Evolutionary conservation across 2,113 vertebrate genomes (phyloP).

Genomic region (Illadopsis cleaveri): DNA sequence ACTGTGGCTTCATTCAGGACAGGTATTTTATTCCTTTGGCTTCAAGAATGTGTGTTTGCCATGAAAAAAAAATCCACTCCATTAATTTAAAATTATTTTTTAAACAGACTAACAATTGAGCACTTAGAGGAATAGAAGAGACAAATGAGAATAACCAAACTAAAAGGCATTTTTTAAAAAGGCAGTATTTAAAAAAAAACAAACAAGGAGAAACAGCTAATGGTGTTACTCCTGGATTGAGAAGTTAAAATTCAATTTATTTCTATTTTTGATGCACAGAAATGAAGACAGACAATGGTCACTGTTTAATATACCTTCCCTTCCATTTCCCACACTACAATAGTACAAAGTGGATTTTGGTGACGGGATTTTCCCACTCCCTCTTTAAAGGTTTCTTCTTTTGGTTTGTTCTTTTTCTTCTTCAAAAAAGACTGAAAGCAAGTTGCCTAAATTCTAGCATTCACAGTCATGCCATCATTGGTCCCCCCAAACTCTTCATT

Average conservation of each 20-base stretch:
- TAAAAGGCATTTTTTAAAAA: background rate
- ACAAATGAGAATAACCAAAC: background rate
- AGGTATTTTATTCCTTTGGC: background rate
- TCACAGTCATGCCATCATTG: background rate
- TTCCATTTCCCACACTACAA: background rate
- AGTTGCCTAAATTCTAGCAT: background rate
- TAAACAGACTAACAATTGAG: background rate
- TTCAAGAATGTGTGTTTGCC: background rate
- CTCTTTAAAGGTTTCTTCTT: background rate
- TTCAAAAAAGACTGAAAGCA: background rate
- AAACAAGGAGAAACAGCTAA: background rate
- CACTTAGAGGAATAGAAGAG: background rate
- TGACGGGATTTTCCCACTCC: background rate
- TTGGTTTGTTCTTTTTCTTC: background rate
- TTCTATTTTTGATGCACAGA: background rate
- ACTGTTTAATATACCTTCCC: background rate
- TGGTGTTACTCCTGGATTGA: rapidly evolving
- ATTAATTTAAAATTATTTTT: background rate
- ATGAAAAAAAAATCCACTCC: background rate
- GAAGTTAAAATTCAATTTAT: background rate
- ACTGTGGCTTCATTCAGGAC: background rate
- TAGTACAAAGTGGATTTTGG: background rate
- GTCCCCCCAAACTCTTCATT: background rate
- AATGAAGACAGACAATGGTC: background rate
- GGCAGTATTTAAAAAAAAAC: background rate